A percentile compares a stretch with the other conserved stretches of the same genome.
phyloP scores from a whole-genome alignment of 2,113 vertebrate species.

The Microtus oregoni region DNA sequence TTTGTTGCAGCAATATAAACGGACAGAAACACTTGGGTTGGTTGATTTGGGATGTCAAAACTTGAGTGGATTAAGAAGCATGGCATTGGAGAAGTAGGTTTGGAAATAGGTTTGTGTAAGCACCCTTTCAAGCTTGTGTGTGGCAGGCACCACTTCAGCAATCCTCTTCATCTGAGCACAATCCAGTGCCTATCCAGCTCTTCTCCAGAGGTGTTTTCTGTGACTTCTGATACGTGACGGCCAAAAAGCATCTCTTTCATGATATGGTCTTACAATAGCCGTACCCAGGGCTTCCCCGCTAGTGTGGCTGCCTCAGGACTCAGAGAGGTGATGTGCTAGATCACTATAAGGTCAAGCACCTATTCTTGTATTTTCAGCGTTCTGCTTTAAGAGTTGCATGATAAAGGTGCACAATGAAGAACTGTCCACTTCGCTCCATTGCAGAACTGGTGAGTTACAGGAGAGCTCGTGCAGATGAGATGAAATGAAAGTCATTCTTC shows the following conservation, averaged over 20 bases:
- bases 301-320: background rate
- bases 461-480: background rate
- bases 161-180: conserved; percentile 38
- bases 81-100: background rate
- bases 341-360: background rate
- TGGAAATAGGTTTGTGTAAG: conserved; percentile 46
- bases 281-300: background rate
- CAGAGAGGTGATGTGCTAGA: background rate
- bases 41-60: too few relatives aligned
- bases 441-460: background rate
- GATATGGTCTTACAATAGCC: background rate
- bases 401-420: background rate
- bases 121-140: background rate
- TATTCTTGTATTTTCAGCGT: conserved; percentile 6
- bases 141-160: background rate
- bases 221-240: conserved; percentile 47
- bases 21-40: background rate
- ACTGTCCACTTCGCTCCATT: background rate
- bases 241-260: background rate
- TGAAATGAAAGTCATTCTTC: background rate
- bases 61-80: background rate
- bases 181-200: background rate
- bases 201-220: background rate
- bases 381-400: background rate
- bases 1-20: background rate